Evolutionary conservation across 2,888 invertebrate genomes (phyloP).

Genomic region (Papilio gigon): DNA sequence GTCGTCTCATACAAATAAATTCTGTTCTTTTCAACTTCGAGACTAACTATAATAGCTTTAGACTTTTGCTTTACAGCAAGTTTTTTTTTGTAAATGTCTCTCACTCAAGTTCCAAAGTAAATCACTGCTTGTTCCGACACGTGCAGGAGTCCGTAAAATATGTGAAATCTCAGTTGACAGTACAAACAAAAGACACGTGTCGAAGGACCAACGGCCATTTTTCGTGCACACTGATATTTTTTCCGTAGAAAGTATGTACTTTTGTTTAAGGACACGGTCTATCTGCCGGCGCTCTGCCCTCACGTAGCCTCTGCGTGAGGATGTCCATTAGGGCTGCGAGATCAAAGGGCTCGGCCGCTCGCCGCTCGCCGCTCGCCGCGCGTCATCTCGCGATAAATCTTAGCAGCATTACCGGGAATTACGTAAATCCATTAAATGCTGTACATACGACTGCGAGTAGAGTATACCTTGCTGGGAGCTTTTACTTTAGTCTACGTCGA

Average conservation of each 20-base stretch:
- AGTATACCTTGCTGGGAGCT: background rate
- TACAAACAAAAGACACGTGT: background rate
- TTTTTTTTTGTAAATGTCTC: too few relatives aligned
- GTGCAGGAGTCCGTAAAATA: background rate
- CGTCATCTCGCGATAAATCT: background rate
- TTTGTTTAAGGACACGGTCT: background rate
- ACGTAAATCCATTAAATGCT: conserved; percentile 4
- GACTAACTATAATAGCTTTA: background rate
- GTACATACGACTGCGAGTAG: too few relatives aligned
- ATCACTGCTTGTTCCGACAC: too few relatives aligned
- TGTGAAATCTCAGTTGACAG: background rate
- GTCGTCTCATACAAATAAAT: background rate
- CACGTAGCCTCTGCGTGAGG: conserved; percentile 9
- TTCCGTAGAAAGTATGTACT: background rate
- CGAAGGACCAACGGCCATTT: background rate
- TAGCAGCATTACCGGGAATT: conserved; percentile 1
- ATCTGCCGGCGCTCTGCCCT: background rate
- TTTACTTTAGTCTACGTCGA: background rate
- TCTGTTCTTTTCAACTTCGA: background rate
- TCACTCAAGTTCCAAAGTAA: too few relatives aligned
- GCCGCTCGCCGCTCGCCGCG: background rate
- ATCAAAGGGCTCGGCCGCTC: conserved; percentile 13
- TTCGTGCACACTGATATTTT: background rate
- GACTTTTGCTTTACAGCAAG: background rate
- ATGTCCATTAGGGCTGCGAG: conserved; percentile 10